A percentile compares a stretch with the other conserved stretches of the same genome.
phyloP scores from a whole-genome alignment of 1,140 invertebrate species.

The Prorops nasuta region DNA sequence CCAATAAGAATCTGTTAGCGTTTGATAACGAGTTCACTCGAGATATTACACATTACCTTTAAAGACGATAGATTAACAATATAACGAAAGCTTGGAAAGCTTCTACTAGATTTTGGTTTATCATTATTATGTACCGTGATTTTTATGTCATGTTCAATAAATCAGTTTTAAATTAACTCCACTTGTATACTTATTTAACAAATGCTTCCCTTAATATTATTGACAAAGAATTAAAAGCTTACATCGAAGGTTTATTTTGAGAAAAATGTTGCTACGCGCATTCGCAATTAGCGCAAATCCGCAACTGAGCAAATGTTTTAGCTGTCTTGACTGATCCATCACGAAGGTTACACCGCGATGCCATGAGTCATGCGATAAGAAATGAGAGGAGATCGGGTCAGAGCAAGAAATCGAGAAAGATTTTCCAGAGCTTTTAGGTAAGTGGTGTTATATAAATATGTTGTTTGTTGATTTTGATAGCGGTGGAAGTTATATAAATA shows the following conservation, averaged over 20 bases:
- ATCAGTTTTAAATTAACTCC: constrained; percentile 37
- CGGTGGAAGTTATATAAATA: too few species aligned
- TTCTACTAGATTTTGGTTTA: constrained; percentile 35
- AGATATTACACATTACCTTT: constrained; percentile 30
- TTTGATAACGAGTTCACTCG: constrained; percentile 34
- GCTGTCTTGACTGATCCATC: not conserved
- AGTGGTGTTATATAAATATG: too few species aligned
- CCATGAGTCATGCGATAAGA: not conserved
- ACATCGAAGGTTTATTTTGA: not conserved
- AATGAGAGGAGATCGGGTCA: too few species aligned
- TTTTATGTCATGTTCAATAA: constrained; percentile 53
- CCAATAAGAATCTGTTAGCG: constrained; percentile 37
- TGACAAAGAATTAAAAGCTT: too few species aligned
- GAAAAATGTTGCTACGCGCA: too few species aligned
- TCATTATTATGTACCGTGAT: constrained; percentile 45
- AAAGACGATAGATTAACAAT: constrained; percentile 28
- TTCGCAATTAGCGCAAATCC: too few species aligned
- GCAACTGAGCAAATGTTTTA: too few species aligned
- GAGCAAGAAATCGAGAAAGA: too few species aligned
- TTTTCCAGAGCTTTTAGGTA: too few species aligned
- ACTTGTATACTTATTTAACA: constrained; percentile 1
- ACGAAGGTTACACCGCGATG: not conserved
- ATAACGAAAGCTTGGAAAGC: constrained; percentile 31
- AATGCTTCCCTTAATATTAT: not conserved
- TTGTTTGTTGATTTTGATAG: too few species aligned